Evolutionary conservation across 2,888 invertebrate species (phyloP).

Genomic region (Metacarcinus magister): DNA sequence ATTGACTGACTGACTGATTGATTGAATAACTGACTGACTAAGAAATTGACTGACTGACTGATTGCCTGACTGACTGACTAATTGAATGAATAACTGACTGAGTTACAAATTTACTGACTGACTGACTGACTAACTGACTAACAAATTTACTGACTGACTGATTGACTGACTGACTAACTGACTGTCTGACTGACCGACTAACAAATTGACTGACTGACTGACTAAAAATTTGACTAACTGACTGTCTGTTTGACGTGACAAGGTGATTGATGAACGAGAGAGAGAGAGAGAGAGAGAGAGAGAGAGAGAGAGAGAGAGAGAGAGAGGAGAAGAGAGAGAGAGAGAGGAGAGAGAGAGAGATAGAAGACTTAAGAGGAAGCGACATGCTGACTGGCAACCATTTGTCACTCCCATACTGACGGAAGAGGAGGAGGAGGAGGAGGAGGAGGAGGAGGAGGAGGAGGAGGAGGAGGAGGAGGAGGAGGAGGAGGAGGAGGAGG

Average conservation of each 20-base stretch:
- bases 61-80: not conserved
- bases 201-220: not conserved
- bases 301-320: no score
- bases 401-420: no score
- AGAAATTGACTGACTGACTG: no score
- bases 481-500: constrained; percentile 7
- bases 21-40: not conserved
- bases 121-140: not conserved
- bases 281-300: no score
- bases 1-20: not conserved
- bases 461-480: constrained; percentile 13
- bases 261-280: not conserved
- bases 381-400: no score
- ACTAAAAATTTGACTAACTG: not conserved
- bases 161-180: not conserved
- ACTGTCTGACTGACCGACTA: not conserved
- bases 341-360: no score
- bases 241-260: not conserved
- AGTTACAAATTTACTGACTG: not conserved
- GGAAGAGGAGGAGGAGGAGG: no score
- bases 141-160: not conserved
- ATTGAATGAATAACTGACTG: not conserved
- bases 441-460: no score
- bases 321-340: no score
- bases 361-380: no score